phyloP scores from a whole-genome alignment of 2,888 invertebrate genomes.

The Stictocephala bisonia region DNA sequence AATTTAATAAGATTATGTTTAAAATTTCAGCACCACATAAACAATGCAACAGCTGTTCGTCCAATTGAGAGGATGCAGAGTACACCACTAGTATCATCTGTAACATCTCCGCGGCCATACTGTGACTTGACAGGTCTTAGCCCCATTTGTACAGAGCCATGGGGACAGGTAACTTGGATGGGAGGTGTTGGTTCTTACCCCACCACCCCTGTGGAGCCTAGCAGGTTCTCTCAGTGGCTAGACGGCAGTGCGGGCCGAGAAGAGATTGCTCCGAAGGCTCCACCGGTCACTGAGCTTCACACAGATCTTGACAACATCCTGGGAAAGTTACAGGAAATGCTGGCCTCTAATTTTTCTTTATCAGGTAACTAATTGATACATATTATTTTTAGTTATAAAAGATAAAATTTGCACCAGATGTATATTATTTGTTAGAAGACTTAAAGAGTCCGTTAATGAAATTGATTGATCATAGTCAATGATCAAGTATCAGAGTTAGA shows the following conservation, averaged over 20 bases:
- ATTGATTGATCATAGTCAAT: no score
- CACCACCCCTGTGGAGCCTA: slow-evolving; percentile 25
- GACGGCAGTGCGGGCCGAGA: slow-evolving; percentile 33
- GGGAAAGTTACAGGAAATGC: slow-evolving; percentile 76
- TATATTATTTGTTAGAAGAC: no score
- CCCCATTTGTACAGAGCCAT: slow-evolving; percentile 14
- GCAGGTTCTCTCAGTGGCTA: slow-evolving; percentile 55
- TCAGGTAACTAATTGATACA: no score
- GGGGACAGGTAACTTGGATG: slow-evolving; percentile 6
- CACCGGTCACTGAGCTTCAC: slow-evolving; percentile 54
- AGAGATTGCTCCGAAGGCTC: slow-evolving; percentile 16
- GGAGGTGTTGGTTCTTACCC: background rate
- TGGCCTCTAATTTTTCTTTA: slow-evolving; percentile 71
- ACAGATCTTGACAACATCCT: slow-evolving; percentile 76
- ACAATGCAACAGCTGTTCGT: slow-evolving; percentile 15
- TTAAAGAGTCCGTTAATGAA: no score
- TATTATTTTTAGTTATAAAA: no score
- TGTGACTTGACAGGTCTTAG: slow-evolving; percentile 34
- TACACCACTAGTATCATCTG: slow-evolving; percentile 39
- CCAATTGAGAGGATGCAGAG: slow-evolving; percentile 49
- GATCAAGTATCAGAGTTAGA: no score
- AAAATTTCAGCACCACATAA: no score
- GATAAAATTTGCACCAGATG: no score
- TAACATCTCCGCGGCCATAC: background rate
- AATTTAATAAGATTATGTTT: no score